Conservation (phyloP, 2,888 invertebrate genomes). For the Calameuta pallipes region DNA sequence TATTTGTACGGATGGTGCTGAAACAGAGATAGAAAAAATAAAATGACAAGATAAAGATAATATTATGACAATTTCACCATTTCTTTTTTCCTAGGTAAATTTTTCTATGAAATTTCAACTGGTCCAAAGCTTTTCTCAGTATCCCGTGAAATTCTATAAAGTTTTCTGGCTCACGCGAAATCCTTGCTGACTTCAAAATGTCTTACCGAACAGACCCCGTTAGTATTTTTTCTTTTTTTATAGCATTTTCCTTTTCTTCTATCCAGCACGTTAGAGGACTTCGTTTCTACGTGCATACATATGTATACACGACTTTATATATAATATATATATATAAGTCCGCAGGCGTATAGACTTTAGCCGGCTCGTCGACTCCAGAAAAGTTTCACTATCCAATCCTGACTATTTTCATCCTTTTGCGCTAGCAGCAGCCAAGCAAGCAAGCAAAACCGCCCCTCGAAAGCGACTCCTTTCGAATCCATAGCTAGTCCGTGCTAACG, state of each 20-base stretch:
- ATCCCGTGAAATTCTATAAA: not conserved
- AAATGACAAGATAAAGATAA: not conserved
- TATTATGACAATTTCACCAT: not conserved
- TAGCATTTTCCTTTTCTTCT: not conserved
- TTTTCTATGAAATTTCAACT: not conserved
- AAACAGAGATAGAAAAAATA: conserved; percentile 30
- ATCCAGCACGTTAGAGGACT: not conserved
- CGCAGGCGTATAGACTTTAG: conserved; percentile 30
- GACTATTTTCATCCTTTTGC: not conserved
- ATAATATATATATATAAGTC: not conserved
- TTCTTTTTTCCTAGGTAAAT: no score
- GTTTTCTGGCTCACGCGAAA: not conserved
- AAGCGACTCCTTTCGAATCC: not conserved
- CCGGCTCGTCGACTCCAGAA: conserved; percentile 21
- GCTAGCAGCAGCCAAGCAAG: not conserved
- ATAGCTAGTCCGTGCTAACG: not conserved
- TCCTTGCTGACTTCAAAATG: not conserved
- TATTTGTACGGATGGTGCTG: conserved; percentile 78
- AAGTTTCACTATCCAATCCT: conserved; percentile 24
- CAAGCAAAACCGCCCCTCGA: not conserved
- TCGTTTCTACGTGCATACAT: not conserved
- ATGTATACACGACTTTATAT: not conserved
- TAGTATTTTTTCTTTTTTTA: not conserved
- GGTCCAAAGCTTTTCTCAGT: not conserved
- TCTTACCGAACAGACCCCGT: not conserved